These are phyloP conservation scores for Tiphia femorata DNA, from an alignment of 2,888 invertebrate species.

Conservation along the genomic window DNA sequence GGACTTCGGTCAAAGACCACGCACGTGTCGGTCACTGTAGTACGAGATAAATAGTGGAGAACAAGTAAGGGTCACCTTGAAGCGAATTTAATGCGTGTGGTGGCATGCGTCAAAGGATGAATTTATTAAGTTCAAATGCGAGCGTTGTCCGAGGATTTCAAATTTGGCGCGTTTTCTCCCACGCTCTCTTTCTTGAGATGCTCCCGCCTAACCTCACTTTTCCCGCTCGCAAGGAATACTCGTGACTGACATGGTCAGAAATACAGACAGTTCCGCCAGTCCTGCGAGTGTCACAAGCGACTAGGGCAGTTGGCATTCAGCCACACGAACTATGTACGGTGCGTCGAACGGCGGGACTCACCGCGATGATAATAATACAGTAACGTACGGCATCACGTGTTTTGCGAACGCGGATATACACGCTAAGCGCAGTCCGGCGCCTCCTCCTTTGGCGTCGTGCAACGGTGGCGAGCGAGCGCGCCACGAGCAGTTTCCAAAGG, in stretches of 20 bases:
- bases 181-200: too few relatives aligned
- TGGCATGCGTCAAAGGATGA: too few relatives aligned
- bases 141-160: too few relatives aligned
- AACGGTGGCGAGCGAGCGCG: background rate
- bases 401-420: conserved; percentile 20
- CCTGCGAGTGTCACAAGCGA: background rate
- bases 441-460: background rate
- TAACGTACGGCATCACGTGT: conserved; percentile 29
- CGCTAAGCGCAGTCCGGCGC: conserved; percentile 10
- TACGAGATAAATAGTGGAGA: too few relatives aligned
- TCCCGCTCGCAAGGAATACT: too few relatives aligned
- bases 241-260: too few relatives aligned
- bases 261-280: background rate
- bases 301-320: too few relatives aligned
- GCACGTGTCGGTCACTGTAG: too few relatives aligned
- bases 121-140: too few relatives aligned
- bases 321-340: conserved; percentile 2
- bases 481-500: conserved; percentile 33
- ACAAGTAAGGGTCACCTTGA: background rate
- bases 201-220: too few relatives aligned
- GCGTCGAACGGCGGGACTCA: background rate
- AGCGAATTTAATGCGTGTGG: background rate
- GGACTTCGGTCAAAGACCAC: too few relatives aligned
- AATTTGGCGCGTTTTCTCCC: too few relatives aligned
- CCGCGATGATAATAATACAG: conserved; percentile 36